These are phyloP conservation scores for Dicyrtomina minuta DNA, from an alignment of 2,888 invertebrate species.

Conservation along the genomic window DNA sequence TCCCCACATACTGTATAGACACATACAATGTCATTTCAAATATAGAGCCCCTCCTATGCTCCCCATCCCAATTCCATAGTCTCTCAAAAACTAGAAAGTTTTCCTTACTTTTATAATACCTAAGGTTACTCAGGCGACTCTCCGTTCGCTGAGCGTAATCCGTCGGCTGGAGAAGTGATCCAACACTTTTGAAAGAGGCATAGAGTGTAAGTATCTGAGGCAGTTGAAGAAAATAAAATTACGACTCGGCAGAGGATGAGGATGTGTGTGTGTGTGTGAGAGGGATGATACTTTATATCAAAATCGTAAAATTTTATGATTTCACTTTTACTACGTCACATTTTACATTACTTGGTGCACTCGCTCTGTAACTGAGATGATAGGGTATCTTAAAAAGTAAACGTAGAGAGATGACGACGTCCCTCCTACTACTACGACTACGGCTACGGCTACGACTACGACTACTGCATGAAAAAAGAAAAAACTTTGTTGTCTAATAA, in stretches of 20 bases:
- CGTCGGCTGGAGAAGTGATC: too few relatives aligned
- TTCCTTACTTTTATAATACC: too few relatives aligned
- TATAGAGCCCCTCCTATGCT: too few relatives aligned
- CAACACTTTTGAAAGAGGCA: background rate
- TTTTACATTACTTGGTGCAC: slow-evolving; percentile 23
- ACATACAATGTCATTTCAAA: too few relatives aligned
- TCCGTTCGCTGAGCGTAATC: background rate
- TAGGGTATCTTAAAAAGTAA: too few relatives aligned
- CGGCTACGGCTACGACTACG: background rate
- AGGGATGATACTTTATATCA: slow-evolving; percentile 40
- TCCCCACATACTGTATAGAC: too few relatives aligned
- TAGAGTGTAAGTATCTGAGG: background rate
- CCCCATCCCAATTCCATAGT: background rate
- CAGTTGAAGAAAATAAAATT: slow-evolving; percentile 29
- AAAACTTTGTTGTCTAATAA: slow-evolving; percentile 1
- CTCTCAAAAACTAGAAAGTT: background rate
- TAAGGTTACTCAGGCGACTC: background rate
- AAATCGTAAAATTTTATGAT: slow-evolving; percentile 53
- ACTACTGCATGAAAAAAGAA: background rate
- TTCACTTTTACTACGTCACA: slow-evolving; percentile 50
- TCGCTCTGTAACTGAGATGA: background rate
- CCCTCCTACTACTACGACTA: background rate
- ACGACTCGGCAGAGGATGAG: slow-evolving; percentile 28
- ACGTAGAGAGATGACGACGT: too few relatives aligned
- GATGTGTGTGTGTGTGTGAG: background rate